phyloP scores from a whole-genome alignment of 1,140 invertebrate genomes.

The Drosophila serrata region DNA sequence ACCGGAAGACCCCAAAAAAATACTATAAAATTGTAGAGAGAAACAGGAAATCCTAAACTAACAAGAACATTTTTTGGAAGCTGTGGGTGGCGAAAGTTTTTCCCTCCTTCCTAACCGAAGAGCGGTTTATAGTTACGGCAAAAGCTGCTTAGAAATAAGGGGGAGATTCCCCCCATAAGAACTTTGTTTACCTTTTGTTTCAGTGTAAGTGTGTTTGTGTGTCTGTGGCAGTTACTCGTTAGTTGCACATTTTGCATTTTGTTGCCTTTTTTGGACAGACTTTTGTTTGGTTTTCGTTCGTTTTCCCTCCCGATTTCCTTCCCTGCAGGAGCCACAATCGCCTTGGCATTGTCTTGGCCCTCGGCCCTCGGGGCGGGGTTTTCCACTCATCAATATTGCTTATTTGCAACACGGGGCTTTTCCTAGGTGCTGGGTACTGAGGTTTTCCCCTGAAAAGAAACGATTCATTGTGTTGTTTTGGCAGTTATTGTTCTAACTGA shows the following conservation, averaged over 20 bases:
- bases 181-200: constrained; percentile 49
- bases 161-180: constrained; percentile 9
- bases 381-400: constrained; percentile 79
- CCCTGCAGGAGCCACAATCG: constrained; percentile 6
- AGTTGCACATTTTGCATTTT: constrained; percentile 67
- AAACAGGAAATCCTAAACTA: constrained; percentile 22
- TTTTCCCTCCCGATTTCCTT: constrained; percentile 1
- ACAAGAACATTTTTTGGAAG: constrained; percentile 21
- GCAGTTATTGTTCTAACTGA: constrained; percentile 58
- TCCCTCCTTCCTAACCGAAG: neutral
- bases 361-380: constrained; percentile 54
- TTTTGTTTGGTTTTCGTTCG: constrained; percentile 43
- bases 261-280: constrained; percentile 49
- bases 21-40: constrained; percentile 23
- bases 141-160: constrained; percentile 35
- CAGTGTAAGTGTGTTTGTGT: constrained; percentile 10
- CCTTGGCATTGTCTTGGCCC: constrained; percentile 45
- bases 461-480: constrained; percentile 42
- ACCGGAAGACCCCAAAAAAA: constrained; percentile 36
- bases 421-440: neutral
- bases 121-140: constrained; percentile 47
- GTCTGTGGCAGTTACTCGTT: constrained; percentile 52
- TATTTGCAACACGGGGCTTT: constrained; percentile 65
- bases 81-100: constrained; percentile 18
- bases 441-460: neutral